phyloP scores from a whole-genome alignment of 64 coral and sea anemone species.

The Montipora efflorescens region DNA sequence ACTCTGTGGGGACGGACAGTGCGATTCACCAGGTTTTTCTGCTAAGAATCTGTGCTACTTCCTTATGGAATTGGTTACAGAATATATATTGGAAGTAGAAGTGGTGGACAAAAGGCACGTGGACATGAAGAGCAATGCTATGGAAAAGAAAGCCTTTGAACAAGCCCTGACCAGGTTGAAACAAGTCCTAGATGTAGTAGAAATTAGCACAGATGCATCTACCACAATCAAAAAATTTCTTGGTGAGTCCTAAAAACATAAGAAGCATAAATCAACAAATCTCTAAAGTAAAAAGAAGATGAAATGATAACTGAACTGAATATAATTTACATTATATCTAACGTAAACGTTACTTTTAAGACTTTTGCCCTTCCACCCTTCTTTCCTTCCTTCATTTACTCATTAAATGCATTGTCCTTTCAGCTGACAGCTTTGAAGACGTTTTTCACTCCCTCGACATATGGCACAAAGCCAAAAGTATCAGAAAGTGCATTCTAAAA shows the following conservation, averaged over 20 bases:
- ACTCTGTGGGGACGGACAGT: constrained; percentile 31
- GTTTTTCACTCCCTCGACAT: background rate
- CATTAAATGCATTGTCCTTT: background rate
- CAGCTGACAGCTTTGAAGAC: background rate
- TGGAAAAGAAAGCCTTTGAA: background rate
- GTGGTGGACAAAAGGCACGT: background rate
- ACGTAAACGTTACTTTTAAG: background rate
- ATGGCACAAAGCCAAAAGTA: background rate
- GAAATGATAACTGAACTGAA: background rate
- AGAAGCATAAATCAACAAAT: background rate
- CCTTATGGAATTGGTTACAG: background rate
- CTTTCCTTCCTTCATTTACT: background rate
- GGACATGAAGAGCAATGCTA: background rate
- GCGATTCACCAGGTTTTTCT: background rate
- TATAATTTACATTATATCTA: background rate
- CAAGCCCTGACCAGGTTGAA: background rate
- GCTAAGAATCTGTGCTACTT: too few relatives aligned
- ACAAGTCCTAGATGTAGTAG: background rate
- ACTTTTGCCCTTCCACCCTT: background rate
- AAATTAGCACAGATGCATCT: background rate
- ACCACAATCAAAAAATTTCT: background rate
- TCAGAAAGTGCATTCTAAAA: background rate
- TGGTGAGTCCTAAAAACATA: background rate
- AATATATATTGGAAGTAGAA: background rate
- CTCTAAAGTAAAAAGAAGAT: background rate